These are phyloP conservation scores for Pseudopodoces humilis DNA, from an alignment of 2,113 vertebrate genomes.

Conservation along the genomic window DNA sequence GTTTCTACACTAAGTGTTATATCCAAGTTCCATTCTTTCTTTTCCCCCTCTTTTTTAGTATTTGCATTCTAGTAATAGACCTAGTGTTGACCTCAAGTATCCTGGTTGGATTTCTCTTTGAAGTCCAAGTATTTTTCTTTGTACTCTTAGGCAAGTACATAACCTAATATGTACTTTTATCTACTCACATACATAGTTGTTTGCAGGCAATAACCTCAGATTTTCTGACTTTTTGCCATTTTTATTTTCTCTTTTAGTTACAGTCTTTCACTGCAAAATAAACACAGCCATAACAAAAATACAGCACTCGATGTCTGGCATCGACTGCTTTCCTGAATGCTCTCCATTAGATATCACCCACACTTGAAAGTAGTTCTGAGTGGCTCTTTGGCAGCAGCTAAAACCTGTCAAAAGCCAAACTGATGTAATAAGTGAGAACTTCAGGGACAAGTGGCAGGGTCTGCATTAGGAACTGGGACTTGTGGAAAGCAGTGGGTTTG, in stretches of 20 bases:
- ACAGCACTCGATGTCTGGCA: neutral
- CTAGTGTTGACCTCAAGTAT: neutral
- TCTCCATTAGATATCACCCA: neutral
- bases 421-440: neutral
- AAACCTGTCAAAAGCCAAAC: conserved; percentile 12
- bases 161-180: neutral
- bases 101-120: neutral
- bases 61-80: neutral
- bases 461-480: neutral
- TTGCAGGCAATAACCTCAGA: neutral
- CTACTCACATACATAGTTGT: neutral
- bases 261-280: neutral
- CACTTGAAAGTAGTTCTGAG: neutral
- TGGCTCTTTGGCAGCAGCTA: neutral
- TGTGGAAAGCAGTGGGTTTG: neutral
- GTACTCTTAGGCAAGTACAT: neutral
- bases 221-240: neutral
- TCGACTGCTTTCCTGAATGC: neutral
- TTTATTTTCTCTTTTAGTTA: neutral
- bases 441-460: neutral
- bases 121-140: neutral
- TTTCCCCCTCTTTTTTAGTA: neutral
- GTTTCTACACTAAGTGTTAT: neutral
- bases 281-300: neutral
- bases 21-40: neutral